Conservation (phyloP, 2,888 invertebrate genomes). For the Bellardia bayeri region DNA sequence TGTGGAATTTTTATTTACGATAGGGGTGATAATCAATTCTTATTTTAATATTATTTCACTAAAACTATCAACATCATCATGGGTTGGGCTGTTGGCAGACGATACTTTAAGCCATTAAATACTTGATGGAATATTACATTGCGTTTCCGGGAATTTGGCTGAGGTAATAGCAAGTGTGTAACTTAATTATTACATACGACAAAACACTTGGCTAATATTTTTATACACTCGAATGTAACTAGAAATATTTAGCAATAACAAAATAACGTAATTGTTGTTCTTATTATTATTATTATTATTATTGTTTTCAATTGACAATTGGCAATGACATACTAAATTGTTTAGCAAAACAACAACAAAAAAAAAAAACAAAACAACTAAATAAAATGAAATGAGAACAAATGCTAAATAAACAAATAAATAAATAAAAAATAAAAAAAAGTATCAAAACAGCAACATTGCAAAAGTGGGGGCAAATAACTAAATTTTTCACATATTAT, state of each 20-base stretch:
- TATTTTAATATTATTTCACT: not conserved
- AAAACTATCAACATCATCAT: not conserved
- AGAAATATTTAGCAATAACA: not conserved
- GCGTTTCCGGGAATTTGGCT: slow-evolving; percentile 48
- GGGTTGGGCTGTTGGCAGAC: not conserved
- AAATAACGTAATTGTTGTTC: slow-evolving; percentile 48
- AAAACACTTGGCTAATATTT: slow-evolving; percentile 1
- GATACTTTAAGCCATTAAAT: not conserved
- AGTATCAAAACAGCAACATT: slow-evolving; percentile 17
- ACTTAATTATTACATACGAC: not conserved
- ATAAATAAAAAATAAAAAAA: slow-evolving; percentile 9
- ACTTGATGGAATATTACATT: slow-evolving; percentile 8
- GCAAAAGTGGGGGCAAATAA: slow-evolving; percentile 38
- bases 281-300: slow-evolving; percentile 47
- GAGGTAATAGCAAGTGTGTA: slow-evolving; percentile 15
- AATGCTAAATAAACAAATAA: slow-evolving; percentile 29
- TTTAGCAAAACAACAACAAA: slow-evolving; percentile 31
- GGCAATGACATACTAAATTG: slow-evolving; percentile 71
- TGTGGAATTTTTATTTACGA: too few species aligned
- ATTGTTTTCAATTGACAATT: slow-evolving; percentile 66
- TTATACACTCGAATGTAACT: not conserved
- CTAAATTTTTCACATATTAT: slow-evolving; percentile 63
- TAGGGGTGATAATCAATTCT: not conserved
- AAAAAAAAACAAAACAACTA: slow-evolving; percentile 11
- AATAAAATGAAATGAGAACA: slow-evolving; percentile 54